Evolutionary conservation across 2,797 vertebrate species (phyloP), one percentile per base, ranked within the genome.

Genomic region (Epinephelus malabaricus): DNA sequence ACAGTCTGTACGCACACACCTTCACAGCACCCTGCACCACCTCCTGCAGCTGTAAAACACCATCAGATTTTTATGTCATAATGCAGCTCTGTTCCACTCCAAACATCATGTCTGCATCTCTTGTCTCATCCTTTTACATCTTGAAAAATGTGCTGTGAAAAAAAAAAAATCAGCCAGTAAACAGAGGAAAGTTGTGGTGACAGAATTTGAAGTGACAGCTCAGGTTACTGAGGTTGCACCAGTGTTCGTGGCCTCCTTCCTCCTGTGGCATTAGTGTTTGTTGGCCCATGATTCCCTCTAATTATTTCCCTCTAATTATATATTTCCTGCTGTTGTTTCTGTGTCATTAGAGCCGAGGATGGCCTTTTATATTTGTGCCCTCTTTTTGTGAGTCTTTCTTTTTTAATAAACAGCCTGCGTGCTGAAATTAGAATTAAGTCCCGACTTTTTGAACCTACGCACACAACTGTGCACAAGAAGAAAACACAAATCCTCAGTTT

Each of bases 301-400:
- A 86, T 81, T 74, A 59, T 64, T 78, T 70, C 27, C 61, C 43
- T 70, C 66, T 69, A 66, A 81, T 79, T 75, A 83, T 66, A 54
- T 60, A 69, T 69, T 46, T 83, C 18, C 18, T 53, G 43, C 3
- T 78, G 30, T 50, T 80, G 66, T 62, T 81, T 81, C 17, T 34
- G 3, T 69, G 58, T 61, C 30, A 61, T 69, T 46, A 56, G n/a
- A 71, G 53, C 40, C 46, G 18, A 56, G 19, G 25, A 50, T 27
- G 19, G 6, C 60, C 25, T 67, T 60, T 74, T 30, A 18, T 40
- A 55, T 51, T 27, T 6, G 4, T 46, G 23, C 14, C 7, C 23
- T 27, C 23, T 56, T 60, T 45, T 2, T 73, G 34, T 58, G 54
- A 14, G 15, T 50, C 12, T 70, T 5, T 38, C 3, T 12, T 49